Evolutionary conservation across 1,140 invertebrate species (phyloP), one percentile per base, ranked within the genome.

Genomic region (Elymnias hypermnestra): DNA sequence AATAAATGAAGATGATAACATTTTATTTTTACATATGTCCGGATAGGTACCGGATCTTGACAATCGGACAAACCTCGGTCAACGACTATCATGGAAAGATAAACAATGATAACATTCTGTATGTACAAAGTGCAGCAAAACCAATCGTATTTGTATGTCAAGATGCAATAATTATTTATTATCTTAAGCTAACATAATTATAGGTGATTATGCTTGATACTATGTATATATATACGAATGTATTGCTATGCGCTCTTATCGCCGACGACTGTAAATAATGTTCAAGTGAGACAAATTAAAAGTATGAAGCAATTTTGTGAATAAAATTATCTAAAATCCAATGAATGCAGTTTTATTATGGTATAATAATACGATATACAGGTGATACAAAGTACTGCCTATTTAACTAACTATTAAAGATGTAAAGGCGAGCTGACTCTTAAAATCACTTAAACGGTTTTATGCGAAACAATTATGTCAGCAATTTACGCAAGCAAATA

Each of bases 61-160:
- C 57, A 59, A 64, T 68, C 61, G 48, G 23, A 37, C 55, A 60
- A 63, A 36, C 60, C 54, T 58, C 61, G 56, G 64, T 64, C 57
- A 64, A 58, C 53, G 56, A 46, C 50, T 57, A 63, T 68, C 61
- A 37, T 13, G 13, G 15, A 29, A 25, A 33, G 60, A 63, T 58
- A 63, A 57, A 26, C 13, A 48, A 21, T 44, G 50, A 61, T 61
- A 60, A 47, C 46, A 55, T 48, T 58, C 47, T 51, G 37, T 43
- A 33, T 25, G 48, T 59, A 52, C 43, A 48, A 52, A 48, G 52
- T 49, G 46, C 46, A 29, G 9, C 8, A 29, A 37, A 41, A 53
- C 45, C 52, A 57, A 61, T 59, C 48, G 36, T 47, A 49, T 48
- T 53, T 52, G 38, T 58, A 59, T 56, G 50, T 54, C 17, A 51